Percentiles rank a stretch among this genome's conserved stretches.
These are phyloP conservation scores for Drosophila punjabiensis DNA, from an alignment of 1,140 invertebrate genomes.

Conservation along the genomic window DNA sequence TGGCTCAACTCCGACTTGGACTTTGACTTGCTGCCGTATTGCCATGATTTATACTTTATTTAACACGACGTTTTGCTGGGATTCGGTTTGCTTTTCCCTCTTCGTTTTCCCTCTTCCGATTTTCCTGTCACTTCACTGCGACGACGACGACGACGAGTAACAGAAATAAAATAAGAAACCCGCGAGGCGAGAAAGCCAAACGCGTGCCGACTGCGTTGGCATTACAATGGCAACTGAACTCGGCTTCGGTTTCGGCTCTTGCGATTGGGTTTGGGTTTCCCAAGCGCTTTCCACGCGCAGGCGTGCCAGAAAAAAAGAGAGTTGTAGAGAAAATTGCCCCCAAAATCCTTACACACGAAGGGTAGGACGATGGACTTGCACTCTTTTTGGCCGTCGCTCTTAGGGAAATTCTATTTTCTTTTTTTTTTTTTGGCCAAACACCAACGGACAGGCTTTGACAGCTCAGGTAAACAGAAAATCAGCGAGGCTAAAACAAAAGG, in stretches of 20 bases:
- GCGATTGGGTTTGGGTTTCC: constrained; percentile 30
- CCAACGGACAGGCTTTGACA: constrained; percentile 46
- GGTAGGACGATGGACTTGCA: constrained; percentile 40
- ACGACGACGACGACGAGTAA: constrained; percentile 21
- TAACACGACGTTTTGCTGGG: constrained; percentile 40
- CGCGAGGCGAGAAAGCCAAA: constrained; percentile 70
- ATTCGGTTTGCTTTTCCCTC: constrained; percentile 23
- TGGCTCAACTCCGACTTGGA: constrained; percentile 72
- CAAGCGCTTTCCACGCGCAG: constrained; percentile 35
- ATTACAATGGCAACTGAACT: constrained; percentile 78
- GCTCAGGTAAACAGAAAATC: constrained; percentile 79
- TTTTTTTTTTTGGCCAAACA: constrained; percentile 16
- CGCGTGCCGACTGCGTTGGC: constrained; percentile 70
- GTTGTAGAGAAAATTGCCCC: constrained; percentile 18
- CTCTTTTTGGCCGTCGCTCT: constrained; percentile 15
- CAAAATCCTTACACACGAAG: constrained; percentile 19
- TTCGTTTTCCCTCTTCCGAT: constrained; percentile 3
- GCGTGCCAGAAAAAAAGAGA: constrained; percentile 38
- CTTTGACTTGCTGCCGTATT: constrained; percentile 71
- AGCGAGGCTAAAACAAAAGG: constrained; percentile 76
- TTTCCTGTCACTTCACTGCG: constrained; percentile 29
- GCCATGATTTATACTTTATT: constrained; percentile 71
- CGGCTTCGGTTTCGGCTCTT: constrained; percentile 9
- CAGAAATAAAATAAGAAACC: constrained; percentile 44
- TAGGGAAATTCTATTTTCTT: constrained; percentile 34